These are phyloP conservation scores for Pheosia gnoma DNA, from an alignment of 2,888 invertebrate species.

Conservation along the genomic window DNA sequence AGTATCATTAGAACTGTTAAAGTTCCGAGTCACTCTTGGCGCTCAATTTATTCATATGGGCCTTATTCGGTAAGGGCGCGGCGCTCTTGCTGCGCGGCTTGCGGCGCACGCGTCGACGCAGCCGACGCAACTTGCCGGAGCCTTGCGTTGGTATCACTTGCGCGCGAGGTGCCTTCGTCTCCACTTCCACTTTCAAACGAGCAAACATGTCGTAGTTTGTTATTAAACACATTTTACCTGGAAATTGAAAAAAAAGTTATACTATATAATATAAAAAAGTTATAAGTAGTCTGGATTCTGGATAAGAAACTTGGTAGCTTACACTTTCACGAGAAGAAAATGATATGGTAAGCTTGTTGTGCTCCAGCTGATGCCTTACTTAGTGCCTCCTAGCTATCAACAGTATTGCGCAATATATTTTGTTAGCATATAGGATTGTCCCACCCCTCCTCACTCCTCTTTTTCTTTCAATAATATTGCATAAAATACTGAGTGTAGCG, in stretches of 20 bases:
- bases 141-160: conserved; percentile 52
- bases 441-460: no score
- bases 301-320: no score
- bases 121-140: conserved; percentile 57
- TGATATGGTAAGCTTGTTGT: no score
- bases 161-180: conserved; percentile 64
- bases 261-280: no score
- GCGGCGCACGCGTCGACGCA: conserved; percentile 60
- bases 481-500: no score
- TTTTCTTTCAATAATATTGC: no score
- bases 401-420: no score
- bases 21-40: conserved; percentile 78
- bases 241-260: conserved; percentile 9
- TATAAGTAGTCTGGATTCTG: no score
- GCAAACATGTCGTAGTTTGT: conserved; percentile 81
- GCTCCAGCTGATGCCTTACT: no score
- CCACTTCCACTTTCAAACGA: conserved; percentile 72
- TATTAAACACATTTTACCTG: conserved; percentile 79
- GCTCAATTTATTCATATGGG: conserved; percentile 61
- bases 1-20: conserved; percentile 29
- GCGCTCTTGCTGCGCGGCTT: conserved; percentile 76
- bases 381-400: no score
- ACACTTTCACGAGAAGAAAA: no score
- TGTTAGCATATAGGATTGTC: no score
- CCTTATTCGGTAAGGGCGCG: conserved; percentile 59